Conservation (phyloP, 2,113 vertebrate genomes). For the Gorsachius goisagi region DNA sequence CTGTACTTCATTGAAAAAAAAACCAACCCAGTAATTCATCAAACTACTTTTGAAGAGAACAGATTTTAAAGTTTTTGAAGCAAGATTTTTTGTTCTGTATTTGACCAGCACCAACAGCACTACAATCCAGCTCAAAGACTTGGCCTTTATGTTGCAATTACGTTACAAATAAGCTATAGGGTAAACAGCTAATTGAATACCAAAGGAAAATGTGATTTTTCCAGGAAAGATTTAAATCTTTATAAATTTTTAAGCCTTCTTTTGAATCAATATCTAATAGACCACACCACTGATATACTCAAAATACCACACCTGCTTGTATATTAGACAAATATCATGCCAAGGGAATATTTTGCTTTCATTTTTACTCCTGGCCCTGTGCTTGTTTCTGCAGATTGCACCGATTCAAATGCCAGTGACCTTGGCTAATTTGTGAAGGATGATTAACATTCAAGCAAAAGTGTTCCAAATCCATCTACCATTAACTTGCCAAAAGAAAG, state of each 20-base stretch:
- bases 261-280: neutral
- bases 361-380: neutral
- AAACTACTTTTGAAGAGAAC: neutral
- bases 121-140: neutral
- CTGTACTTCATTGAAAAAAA: neutral
- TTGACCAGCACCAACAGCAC: neutral
- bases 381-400: neutral
- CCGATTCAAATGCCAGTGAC: neutral
- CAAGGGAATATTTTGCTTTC: neutral
- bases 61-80: neutral
- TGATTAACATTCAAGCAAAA: neutral
- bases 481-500: neutral
- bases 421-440: neutral
- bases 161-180: neutral
- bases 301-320: neutral
- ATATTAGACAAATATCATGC: neutral
- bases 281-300: neutral
- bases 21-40: neutral
- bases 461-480: neutral
- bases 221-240: neutral
- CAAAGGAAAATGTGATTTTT: neutral
- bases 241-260: neutral
- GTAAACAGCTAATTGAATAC: neutral
- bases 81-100: neutral
- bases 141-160: neutral